phyloP scores from a whole-genome alignment of 92 coral and sea anemone genomes.

The Porites lobata region DNA sequence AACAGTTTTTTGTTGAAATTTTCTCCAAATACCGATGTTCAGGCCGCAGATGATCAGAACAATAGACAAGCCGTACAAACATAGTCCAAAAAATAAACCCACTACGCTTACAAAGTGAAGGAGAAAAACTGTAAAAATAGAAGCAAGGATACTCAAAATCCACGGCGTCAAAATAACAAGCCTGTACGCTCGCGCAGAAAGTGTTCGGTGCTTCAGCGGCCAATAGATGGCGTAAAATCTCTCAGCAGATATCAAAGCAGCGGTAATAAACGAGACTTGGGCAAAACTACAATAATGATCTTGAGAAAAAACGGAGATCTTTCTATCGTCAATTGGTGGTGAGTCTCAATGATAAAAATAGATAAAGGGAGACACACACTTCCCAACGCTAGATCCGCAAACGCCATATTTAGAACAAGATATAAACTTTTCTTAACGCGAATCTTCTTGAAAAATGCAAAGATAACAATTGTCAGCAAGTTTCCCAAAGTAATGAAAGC shows the following conservation, averaged over 20 bases:
- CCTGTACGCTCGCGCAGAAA: background rate
- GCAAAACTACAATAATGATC: background rate
- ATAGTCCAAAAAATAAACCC: background rate
- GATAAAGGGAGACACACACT: background rate
- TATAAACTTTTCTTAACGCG: background rate
- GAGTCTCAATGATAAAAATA: background rate
- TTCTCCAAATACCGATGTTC: slow-evolving; percentile 21
- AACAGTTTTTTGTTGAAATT: background rate
- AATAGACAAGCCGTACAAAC: background rate
- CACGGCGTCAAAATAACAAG: background rate
- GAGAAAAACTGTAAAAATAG: background rate
- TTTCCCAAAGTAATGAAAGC: background rate
- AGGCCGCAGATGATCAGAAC: background rate
- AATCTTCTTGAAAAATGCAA: background rate
- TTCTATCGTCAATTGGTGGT: too few species aligned
- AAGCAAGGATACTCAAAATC: background rate
- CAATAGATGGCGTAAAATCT: background rate
- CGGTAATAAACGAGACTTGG: background rate
- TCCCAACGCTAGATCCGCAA: background rate
- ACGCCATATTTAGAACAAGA: background rate
- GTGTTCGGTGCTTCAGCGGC: slow-evolving; percentile 9
- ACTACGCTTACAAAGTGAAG: background rate
- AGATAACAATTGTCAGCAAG: background rate
- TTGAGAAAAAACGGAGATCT: background rate
- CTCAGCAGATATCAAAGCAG: background rate